Percentiles rank a stretch among this genome's conserved stretches.
Conservation (phyloP, 2,113 vertebrate genomes). For the Ploceus nigricollis region DNA sequence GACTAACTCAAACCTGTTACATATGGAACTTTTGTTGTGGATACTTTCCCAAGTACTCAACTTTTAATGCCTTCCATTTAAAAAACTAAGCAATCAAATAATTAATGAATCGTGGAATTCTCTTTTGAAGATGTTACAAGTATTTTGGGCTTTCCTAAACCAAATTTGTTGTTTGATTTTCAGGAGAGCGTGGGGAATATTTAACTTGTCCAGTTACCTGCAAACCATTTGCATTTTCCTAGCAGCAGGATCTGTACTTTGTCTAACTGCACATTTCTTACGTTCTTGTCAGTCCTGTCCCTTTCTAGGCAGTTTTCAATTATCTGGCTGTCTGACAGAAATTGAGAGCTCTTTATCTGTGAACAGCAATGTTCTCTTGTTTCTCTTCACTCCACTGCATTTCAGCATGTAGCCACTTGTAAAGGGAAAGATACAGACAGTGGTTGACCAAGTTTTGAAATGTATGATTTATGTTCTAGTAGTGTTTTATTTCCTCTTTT, state of each 20-base stretch:
- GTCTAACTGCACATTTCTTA: background rate
- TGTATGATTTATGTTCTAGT: background rate
- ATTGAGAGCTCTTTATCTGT: slow-evolving; percentile 1
- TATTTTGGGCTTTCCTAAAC: background rate
- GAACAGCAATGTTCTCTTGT: slow-evolving; percentile 1
- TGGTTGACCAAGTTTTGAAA: background rate
- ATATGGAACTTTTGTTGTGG: background rate
- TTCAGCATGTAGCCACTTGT: background rate
- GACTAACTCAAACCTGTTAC: background rate
- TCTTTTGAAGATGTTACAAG: background rate
- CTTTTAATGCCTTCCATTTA: background rate
- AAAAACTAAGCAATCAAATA: background rate
- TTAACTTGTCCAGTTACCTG: background rate
- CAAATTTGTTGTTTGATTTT: background rate
- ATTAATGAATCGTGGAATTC: background rate
- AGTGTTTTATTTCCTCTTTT: background rate
- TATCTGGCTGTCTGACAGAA: slow-evolving; percentile 16
- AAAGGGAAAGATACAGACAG: background rate
- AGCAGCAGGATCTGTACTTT: background rate
- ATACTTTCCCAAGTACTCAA: background rate
- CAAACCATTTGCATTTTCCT: background rate
- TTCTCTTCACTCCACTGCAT: background rate
- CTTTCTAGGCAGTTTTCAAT: background rate
- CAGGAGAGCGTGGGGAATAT: background rate
- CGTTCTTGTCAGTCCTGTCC: background rate